Conservation (phyloP, 37 sponge, comb jelly and placozoan species). For the Mnemiopsis leidyi region DNA sequence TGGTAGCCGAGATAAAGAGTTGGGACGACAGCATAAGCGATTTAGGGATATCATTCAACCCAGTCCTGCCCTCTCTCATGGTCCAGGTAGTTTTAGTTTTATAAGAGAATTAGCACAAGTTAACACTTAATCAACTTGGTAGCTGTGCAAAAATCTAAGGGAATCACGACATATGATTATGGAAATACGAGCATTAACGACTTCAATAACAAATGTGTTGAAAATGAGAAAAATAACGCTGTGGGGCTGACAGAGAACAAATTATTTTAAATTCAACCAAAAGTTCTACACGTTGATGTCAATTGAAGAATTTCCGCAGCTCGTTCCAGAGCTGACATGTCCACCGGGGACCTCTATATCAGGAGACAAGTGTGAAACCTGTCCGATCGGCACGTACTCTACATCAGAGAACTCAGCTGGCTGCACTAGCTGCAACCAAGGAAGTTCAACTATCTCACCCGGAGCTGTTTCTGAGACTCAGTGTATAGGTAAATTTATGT, state of each 20-base stretch:
- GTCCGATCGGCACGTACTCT: background rate
- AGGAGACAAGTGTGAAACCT: background rate
- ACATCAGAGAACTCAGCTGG: background rate
- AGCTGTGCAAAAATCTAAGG: too few species aligned
- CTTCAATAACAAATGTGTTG: too few species aligned
- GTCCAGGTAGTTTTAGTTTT: background rate
- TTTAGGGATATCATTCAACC: slow-evolving; percentile 3
- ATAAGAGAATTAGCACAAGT: too few species aligned
- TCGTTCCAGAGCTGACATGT: background rate
- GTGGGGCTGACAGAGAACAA: too few species aligned
- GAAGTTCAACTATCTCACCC: background rate
- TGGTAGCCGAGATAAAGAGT: background rate
- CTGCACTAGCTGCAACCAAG: background rate
- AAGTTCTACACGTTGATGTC: too few species aligned
- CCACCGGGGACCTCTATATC: background rate
- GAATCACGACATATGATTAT: too few species aligned
- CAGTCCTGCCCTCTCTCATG: background rate
- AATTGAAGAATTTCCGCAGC: too few species aligned
- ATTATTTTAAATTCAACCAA: too few species aligned
- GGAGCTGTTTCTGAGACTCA: background rate
- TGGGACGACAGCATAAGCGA: background rate
- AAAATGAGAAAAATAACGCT: too few species aligned
- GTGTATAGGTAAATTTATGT: background rate
- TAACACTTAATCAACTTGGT: too few species aligned
- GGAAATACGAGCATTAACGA: too few species aligned